Percentiles rank a stretch among this genome's conserved stretches.
Evolutionary conservation across 2,113 vertebrate genomes (phyloP).

Genomic region (Esox niger): DNA sequence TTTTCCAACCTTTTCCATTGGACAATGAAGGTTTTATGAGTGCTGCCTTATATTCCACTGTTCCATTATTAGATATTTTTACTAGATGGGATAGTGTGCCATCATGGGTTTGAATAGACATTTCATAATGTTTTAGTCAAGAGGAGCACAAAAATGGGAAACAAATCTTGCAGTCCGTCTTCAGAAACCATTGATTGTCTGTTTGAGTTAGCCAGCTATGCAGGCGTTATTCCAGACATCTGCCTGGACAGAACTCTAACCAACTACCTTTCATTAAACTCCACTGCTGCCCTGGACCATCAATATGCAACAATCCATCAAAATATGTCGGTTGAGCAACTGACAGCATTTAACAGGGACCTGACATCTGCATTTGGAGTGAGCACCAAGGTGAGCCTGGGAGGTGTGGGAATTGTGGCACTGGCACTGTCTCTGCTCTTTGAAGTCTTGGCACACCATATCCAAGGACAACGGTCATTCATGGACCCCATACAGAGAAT

Average conservation of each 20-base stretch:
- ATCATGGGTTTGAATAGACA: neutral
- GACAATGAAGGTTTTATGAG: too few species aligned
- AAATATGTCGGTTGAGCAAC: constrained; percentile 55
- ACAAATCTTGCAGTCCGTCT: constrained; percentile 57
- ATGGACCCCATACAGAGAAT: constrained; percentile 36
- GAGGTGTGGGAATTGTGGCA: constrained; percentile 70
- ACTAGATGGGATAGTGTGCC: too few species aligned
- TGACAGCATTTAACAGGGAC: constrained; percentile 38
- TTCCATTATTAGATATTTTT: too few species aligned
- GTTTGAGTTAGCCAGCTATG: constrained; percentile 59
- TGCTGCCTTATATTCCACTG: too few species aligned
- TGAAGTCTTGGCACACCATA: constrained; percentile 57
- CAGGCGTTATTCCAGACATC: constrained; percentile 64
- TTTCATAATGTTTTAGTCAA: too few species aligned
- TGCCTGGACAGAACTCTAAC: constrained; percentile 63
- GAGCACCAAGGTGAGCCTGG: constrained; percentile 44
- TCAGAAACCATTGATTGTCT: constrained; percentile 60
- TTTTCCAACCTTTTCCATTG: too few species aligned
- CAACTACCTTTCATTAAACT: constrained; percentile 69
- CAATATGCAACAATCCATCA: constrained; percentile 55
- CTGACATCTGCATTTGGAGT: constrained; percentile 52
- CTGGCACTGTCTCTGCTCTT: constrained; percentile 70
- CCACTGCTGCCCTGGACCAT: constrained; percentile 54
- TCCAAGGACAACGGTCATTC: neutral
- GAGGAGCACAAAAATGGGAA: constrained; percentile 1